phyloP scores from a whole-genome alignment of 2,888 invertebrate species.

The Galerucella calmariensis region DNA sequence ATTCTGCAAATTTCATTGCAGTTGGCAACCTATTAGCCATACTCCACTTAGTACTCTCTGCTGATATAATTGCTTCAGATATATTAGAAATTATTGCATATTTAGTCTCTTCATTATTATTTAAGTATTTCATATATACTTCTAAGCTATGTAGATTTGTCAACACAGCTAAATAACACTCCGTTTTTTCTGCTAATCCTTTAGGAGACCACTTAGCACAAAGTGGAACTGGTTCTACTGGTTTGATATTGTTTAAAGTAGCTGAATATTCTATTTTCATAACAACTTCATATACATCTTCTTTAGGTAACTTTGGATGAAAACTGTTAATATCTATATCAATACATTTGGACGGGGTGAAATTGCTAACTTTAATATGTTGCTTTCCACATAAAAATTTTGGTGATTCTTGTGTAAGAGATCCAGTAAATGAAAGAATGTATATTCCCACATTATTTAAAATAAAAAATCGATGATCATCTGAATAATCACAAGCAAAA shows the following conservation, averaged over 20 bases:
- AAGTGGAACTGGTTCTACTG: conserved; percentile 47
- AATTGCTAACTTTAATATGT: conserved; percentile 49
- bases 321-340: conserved; percentile 54
- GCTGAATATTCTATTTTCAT: conserved; percentile 53
- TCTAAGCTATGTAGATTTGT: conserved; percentile 57
- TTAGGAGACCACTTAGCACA: conserved; percentile 58
- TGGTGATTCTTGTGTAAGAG: conserved; percentile 50
- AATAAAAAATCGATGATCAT: conserved; percentile 57
- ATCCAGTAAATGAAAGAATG: conserved; percentile 54
- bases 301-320: conserved; percentile 49
- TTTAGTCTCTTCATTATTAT: conserved; percentile 52
- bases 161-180: conserved; percentile 54
- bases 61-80: conserved; percentile 52
- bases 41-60: conserved; percentile 51
- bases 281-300: conserved; percentile 54
- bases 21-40: conserved; percentile 42
- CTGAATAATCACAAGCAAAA: conserved; percentile 56
- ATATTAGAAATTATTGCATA: conserved; percentile 55
- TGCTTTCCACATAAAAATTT: conserved; percentile 53
- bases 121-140: conserved; percentile 53
- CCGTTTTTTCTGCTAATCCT: conserved; percentile 51
- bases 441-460: conserved; percentile 55
- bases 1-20: conserved; percentile 50
- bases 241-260: conserved; percentile 47
- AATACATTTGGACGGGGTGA: conserved; percentile 51